phyloP scores from a whole-genome alignment of 1,140 invertebrate species.

The Monochamus saltuarius region DNA sequence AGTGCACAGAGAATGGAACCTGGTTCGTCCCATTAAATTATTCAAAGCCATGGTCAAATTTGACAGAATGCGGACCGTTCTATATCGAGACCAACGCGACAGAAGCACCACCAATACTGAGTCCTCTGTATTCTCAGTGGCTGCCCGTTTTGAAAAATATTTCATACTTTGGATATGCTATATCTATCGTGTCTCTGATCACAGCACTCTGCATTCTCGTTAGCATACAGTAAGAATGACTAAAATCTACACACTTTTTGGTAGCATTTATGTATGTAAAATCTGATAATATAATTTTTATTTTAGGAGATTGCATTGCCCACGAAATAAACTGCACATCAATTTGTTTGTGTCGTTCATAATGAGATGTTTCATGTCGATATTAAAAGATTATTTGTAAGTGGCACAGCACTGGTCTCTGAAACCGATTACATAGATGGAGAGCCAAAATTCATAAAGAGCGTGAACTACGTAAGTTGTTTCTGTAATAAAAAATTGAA shows the following conservation, averaged over 20 bases:
- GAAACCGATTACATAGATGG: conserved; percentile 38
- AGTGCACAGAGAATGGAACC: conserved; percentile 58
- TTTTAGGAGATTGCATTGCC: conserved; percentile 65
- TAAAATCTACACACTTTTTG: conserved; percentile 21
- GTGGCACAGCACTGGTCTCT: conserved; percentile 55
- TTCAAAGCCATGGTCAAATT: conserved; percentile 61
- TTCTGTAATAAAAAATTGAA: conserved; percentile 49
- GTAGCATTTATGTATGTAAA: conserved; percentile 17
- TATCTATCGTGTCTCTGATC: conserved; percentile 66
- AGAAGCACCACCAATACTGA: conserved; percentile 11
- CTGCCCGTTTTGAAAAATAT: conserved; percentile 64
- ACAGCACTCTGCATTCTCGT: conserved; percentile 67
- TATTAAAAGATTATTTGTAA: conserved; percentile 63
- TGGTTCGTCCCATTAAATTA: conserved; percentile 57
- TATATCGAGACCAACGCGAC: conserved; percentile 21
- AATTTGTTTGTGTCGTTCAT: conserved; percentile 70
- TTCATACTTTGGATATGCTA: conserved; percentile 68
- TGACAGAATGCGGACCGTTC: conserved; percentile 53
- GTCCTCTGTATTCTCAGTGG: conserved; percentile 55
- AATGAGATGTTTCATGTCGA: conserved; percentile 60
- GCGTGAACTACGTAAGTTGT: conserved; percentile 56
- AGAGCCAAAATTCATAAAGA: conserved; percentile 51
- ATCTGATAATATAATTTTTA: conserved; percentile 1
- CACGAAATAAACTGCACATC: conserved; percentile 69
- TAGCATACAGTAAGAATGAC: conserved; percentile 65